Conservation (phyloP, 2,888 invertebrate species). For the Cylloceria caligata region DNA sequence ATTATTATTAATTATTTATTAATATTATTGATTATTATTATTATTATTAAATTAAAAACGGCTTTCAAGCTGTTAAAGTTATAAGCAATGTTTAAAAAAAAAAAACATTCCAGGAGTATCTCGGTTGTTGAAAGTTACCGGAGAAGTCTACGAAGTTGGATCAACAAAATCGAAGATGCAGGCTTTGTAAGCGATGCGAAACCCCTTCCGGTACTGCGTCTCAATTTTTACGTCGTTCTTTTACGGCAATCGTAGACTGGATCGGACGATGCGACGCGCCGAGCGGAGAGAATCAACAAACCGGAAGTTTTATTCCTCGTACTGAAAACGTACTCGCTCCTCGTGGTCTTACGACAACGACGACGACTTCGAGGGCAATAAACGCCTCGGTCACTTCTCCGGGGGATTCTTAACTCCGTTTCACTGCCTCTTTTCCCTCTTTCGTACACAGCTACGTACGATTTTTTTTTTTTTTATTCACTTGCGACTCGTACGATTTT, state of each 20-base stretch:
- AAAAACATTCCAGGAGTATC: background rate
- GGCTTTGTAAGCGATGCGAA: background rate
- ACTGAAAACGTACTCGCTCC: slow-evolving; percentile 47
- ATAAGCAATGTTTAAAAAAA: no score
- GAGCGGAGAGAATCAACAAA: slow-evolving; percentile 58
- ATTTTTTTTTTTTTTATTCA: slow-evolving; percentile 34
- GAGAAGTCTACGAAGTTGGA: background rate
- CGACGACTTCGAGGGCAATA: slow-evolving; percentile 63
- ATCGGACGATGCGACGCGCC: slow-evolving; percentile 7
- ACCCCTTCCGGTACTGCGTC: background rate
- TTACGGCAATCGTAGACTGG: background rate
- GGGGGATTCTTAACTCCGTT: slow-evolving; percentile 62
- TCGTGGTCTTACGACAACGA: slow-evolving; percentile 28
- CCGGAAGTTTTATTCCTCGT: slow-evolving; percentile 59
- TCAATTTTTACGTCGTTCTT: slow-evolving; percentile 16
- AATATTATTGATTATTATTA: no score
- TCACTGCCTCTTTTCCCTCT: slow-evolving; percentile 10
- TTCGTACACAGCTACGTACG: slow-evolving; percentile 24
- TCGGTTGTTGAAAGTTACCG: background rate
- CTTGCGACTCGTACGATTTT: slow-evolving; percentile 49
- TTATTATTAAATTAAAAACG: background rate
- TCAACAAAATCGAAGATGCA: background rate
- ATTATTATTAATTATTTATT: no score
- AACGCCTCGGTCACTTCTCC: slow-evolving; percentile 66
- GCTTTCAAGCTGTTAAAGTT: background rate